These are phyloP conservation scores for Grus americana DNA, from an alignment of 2,113 vertebrate genomes.

Conservation along the genomic window DNA sequence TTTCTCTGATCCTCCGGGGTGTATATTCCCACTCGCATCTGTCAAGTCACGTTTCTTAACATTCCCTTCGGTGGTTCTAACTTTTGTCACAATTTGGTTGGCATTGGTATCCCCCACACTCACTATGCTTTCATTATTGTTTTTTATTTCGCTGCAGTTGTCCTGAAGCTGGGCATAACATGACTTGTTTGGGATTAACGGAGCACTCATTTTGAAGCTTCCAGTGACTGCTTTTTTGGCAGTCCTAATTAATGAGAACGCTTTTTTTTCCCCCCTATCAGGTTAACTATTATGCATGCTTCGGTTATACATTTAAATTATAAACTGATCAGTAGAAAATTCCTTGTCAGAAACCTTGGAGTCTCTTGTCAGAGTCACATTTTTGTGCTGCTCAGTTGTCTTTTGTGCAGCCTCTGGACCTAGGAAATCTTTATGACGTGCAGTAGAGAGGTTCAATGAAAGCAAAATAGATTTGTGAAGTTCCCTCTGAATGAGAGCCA, in stretches of 20 bases:
- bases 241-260: background rate
- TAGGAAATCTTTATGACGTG: background rate
- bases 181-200: slow-evolving; percentile 67
- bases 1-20: slow-evolving; percentile 25
- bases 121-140: slow-evolving; percentile 72
- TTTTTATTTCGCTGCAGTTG: slow-evolving; percentile 66
- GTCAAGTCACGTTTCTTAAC: slow-evolving; percentile 7
- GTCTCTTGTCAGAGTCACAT: slow-evolving; percentile 29
- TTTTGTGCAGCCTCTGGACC: background rate
- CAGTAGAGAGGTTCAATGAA: background rate
- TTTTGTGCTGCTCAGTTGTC: background rate
- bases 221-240: background rate
- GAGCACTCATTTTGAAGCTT: slow-evolving; percentile 73
- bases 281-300: slow-evolving; percentile 16
- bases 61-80: background rate
- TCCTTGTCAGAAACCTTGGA: background rate
- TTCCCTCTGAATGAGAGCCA: slow-evolving; percentile 32
- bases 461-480: slow-evolving; percentile 24
- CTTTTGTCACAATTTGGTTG: slow-evolving; percentile 71
- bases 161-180: slow-evolving; percentile 72
- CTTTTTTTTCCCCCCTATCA: background rate
- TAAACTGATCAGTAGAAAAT: background rate
- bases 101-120: slow-evolving; percentile 77
- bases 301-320: background rate
- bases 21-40: slow-evolving; percentile 55